A percentile compares a stretch with the other conserved stretches of the same genome.
Evolutionary conservation across 2,888 invertebrate genomes (phyloP).

Genomic region (Gymnoscelis rufifasciata): DNA sequence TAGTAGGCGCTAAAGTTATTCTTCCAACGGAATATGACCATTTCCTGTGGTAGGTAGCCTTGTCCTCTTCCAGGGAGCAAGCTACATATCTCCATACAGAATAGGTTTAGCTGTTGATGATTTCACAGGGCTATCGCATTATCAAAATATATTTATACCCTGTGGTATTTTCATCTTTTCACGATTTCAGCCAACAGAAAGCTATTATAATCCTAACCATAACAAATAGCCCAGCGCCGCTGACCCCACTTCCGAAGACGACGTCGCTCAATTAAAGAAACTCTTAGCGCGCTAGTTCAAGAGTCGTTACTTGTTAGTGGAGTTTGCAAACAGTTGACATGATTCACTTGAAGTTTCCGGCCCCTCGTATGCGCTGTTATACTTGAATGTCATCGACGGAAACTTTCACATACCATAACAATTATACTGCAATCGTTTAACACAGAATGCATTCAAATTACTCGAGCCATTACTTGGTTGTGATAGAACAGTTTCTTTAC

Average conservation of each 20-base stretch:
- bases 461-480: constrained; percentile 14
- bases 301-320: constrained; percentile 51
- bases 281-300: constrained; percentile 40
- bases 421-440: constrained; percentile 33
- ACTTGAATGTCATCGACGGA: constrained; percentile 40
- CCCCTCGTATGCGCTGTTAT: constrained; percentile 49
- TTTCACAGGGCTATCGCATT: too few species aligned
- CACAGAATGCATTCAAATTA: constrained; percentile 35
- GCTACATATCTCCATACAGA: too few species aligned
- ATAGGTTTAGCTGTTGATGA: too few species aligned
- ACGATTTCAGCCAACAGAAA: too few species aligned
- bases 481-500: constrained; percentile 17
- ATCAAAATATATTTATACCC: too few species aligned
- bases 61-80: too few species aligned
- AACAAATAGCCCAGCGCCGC: constrained; percentile 13
- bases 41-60: too few species aligned
- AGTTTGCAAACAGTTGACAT: constrained; percentile 56
- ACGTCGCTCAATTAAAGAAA: constrained; percentile 43
- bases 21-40: too few species aligned
- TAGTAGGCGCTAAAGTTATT: too few species aligned
- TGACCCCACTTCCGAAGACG: constrained; percentile 35
- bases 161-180: too few species aligned
- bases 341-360: constrained; percentile 45
- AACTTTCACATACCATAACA: constrained; percentile 43
- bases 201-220: too few species aligned